Conservation (phyloP, 2,797 vertebrate species). For the Platalea minor region DNA sequence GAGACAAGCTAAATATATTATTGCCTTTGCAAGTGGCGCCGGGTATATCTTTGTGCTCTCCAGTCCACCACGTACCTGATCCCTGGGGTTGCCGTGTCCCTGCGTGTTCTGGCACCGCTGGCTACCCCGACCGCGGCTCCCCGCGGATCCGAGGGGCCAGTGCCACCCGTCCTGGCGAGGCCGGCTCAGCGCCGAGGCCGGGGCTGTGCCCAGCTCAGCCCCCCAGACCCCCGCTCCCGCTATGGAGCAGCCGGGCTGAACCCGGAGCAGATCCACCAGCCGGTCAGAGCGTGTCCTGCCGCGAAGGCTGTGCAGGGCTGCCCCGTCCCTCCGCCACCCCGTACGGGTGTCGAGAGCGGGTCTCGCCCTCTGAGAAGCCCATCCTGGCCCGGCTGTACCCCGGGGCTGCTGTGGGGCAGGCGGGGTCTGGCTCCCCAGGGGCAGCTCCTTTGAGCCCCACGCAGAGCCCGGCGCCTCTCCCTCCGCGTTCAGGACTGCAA, state of each 20-base stretch:
- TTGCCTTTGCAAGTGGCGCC: accelerated
- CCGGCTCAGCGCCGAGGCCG: not conserved
- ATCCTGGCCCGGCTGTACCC: not conserved
- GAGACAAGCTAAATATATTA: not conserved
- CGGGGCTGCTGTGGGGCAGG: not conserved
- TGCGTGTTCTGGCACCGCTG: accelerated
- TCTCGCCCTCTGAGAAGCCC: not conserved
- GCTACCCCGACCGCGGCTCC: accelerated
- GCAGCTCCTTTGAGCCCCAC: not conserved
- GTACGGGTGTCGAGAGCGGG: accelerated
- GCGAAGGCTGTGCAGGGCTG: not conserved
- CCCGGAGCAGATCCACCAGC: not conserved
- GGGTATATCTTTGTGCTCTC: accelerated
- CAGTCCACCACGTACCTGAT: accelerated
- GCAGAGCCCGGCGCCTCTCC: not conserved
- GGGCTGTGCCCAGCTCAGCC: not conserved
- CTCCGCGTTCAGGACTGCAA: accelerated
- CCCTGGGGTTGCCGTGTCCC: accelerated
- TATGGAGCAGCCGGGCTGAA: not conserved
- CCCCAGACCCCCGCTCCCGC: accelerated
- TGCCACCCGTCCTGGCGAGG: not conserved
- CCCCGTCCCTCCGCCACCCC: too few relatives aligned
- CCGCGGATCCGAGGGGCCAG: accelerated
- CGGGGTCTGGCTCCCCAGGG: not conserved
- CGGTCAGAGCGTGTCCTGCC: too few relatives aligned